These are phyloP conservation scores for Epirrhoe tristata DNA, from an alignment of 2,888 invertebrate species.

Conservation along the genomic window DNA sequence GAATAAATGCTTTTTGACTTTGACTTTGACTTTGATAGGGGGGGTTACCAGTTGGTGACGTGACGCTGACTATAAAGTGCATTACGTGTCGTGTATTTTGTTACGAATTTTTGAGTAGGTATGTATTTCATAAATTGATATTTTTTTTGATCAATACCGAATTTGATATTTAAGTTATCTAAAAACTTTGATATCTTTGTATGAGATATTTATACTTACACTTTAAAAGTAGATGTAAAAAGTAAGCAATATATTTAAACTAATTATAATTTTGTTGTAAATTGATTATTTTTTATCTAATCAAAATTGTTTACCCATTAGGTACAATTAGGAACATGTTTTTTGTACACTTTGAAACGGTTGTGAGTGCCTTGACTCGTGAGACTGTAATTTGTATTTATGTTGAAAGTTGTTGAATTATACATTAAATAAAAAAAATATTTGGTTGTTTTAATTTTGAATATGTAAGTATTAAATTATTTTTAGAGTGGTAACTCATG, in stretches of 20 bases:
- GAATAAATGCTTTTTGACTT: no score
- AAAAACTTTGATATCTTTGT: no score
- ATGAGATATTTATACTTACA: no score
- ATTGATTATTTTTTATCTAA: constrained; percentile 22
- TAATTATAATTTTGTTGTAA: constrained; percentile 29
- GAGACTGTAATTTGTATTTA: constrained; percentile 65
- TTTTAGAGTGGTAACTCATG: no score
- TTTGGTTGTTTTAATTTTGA: constrained; percentile 22
- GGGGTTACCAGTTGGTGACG: no score
- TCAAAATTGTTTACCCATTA: constrained; percentile 2
- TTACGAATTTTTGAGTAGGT: neutral
- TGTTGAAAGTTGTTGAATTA: constrained; percentile 67
- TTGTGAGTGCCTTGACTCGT: constrained; percentile 66
- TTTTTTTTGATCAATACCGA: neutral
- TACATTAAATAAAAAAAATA: constrained; percentile 43
- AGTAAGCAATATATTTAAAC: constrained; percentile 29
- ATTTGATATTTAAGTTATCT: neutral
- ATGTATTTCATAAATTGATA: neutral
- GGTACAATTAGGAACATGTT: neutral
- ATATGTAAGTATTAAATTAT: no score
- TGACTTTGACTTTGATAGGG: no score
- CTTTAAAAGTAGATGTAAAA: neutral
- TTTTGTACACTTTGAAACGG: constrained; percentile 45
- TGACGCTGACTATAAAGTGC: no score
- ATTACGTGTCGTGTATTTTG: no score